Evolutionary conservation across 2,797 vertebrate species (phyloP).

Genomic region (Phrynocephalus guinanensis): DNA sequence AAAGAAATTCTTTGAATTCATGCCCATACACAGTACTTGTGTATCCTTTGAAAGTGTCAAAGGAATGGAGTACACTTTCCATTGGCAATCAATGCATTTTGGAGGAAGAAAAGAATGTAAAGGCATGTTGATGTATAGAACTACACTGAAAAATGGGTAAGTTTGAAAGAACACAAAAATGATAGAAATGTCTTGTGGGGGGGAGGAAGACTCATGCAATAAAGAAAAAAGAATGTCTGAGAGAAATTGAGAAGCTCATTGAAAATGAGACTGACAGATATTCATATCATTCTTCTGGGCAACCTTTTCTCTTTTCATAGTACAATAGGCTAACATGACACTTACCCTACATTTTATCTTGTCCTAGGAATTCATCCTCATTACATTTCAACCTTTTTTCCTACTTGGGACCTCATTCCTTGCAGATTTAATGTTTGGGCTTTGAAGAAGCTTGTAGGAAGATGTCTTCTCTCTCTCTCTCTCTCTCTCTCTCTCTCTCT

Average conservation of each 20-base stretch:
- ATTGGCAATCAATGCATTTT: not conserved
- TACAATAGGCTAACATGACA: not conserved
- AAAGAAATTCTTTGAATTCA: not conserved
- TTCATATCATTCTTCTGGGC: not conserved
- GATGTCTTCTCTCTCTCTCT: not conserved
- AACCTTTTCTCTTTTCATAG: not conserved
- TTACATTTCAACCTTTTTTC: not conserved
- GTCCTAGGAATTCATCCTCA: not conserved
- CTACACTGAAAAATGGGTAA: too few relatives aligned
- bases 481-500: too few relatives aligned
- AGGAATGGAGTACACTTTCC: not conserved
- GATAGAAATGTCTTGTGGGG: too few relatives aligned
- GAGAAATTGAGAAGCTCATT: not conserved
- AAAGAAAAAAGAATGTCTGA: not conserved
- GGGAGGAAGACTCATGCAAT: not conserved
- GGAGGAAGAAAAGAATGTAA: not conserved
- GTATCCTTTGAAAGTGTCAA: not conserved
- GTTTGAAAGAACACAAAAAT: too few relatives aligned
- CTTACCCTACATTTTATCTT: slow-evolving; percentile 3
- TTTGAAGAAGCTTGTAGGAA: not conserved
- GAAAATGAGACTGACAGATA: not conserved
- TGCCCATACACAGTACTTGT: not conserved
- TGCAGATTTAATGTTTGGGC: not conserved
- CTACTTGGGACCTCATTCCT: not conserved
- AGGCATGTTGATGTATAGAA: too few relatives aligned